phyloP scores from a whole-genome alignment of 2,797 vertebrate genomes.

The Epinephelus awoara region DNA sequence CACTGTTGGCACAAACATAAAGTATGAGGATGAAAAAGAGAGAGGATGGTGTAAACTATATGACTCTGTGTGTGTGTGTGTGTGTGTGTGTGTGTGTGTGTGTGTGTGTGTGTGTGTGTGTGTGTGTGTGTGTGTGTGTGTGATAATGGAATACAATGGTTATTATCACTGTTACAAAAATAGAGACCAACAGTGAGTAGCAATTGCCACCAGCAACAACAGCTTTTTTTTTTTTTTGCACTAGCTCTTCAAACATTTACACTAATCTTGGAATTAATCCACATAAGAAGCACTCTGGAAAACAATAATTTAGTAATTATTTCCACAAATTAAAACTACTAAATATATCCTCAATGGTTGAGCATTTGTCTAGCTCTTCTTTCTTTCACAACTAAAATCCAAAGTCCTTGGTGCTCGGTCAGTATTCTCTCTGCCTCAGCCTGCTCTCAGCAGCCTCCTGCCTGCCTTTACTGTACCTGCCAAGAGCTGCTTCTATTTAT shows the following conservation, averaged over 20 bases:
- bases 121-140: conserved; percentile 1
- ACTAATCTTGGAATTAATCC: neutral
- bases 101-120: neutral
- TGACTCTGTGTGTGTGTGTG: neutral
- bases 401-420: conserved; percentile 21
- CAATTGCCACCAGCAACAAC: neutral
- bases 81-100: conserved; percentile 1
- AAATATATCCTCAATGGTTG: conserved; percentile 16
- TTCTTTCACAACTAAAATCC: conserved; percentile 16
- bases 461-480: conserved; percentile 46
- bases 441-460: conserved; percentile 32
- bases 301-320: neutral
- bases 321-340: conserved; percentile 5
- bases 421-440: conserved; percentile 22
- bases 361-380: neutral
- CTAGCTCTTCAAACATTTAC: neutral
- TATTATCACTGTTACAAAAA: neutral
- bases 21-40: conserved; percentile 47
- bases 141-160: conserved; percentile 6
- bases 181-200: neutral
- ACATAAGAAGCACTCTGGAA: neutral
- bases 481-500: conserved; percentile 59
- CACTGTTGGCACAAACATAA: conserved; percentile 32
- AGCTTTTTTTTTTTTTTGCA: neutral
- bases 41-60: neutral